Percentiles rank a stretch among this genome's conserved stretches.
Conservation (phyloP, 2,797 vertebrate genomes). For the Ceryle rudis region DNA sequence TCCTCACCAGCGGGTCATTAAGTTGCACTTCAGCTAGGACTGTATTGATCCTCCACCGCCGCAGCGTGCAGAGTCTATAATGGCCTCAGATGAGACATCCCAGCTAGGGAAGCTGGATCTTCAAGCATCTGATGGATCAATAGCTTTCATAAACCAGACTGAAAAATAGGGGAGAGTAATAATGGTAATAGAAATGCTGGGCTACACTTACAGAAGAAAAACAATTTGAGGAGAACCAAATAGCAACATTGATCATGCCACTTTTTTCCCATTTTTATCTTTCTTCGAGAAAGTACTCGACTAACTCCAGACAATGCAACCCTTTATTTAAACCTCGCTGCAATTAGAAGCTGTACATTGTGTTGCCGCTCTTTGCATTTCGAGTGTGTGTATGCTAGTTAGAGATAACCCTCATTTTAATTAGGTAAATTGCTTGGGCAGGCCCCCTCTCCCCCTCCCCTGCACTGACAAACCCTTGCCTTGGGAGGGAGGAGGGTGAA, state of each 20-base stretch:
- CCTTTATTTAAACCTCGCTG: neutral
- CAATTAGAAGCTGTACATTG: neutral
- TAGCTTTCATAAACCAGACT: slow-evolving; percentile 74
- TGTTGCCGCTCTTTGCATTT: neutral
- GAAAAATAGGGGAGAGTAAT: slow-evolving; percentile 68
- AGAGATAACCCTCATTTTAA: neutral
- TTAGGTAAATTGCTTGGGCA: neutral
- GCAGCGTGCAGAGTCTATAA: neutral
- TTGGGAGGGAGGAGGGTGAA: neutral
- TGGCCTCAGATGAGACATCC: slow-evolving; percentile 33
- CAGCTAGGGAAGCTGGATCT: slow-evolving; percentile 4
- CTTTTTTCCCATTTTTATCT: slow-evolving; percentile 17
- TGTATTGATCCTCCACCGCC: neutral
- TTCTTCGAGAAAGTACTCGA: neutral
- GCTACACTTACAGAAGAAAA: slow-evolving; percentile 60
- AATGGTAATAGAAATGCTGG: slow-evolving; percentile 39
- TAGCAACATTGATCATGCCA: slow-evolving; percentile 60
- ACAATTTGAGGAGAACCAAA: slow-evolving; percentile 57
- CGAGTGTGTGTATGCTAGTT: neutral
- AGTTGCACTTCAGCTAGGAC: neutral
- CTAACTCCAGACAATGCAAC: neutral
- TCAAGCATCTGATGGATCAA: slow-evolving; percentile 60
- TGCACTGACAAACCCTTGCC: neutral
- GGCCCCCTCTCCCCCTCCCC: neutral
- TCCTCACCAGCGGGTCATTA: neutral